These are phyloP conservation scores for Mionectes macconnelli DNA, from an alignment of 2,113 vertebrate genomes.

Conservation along the genomic window DNA sequence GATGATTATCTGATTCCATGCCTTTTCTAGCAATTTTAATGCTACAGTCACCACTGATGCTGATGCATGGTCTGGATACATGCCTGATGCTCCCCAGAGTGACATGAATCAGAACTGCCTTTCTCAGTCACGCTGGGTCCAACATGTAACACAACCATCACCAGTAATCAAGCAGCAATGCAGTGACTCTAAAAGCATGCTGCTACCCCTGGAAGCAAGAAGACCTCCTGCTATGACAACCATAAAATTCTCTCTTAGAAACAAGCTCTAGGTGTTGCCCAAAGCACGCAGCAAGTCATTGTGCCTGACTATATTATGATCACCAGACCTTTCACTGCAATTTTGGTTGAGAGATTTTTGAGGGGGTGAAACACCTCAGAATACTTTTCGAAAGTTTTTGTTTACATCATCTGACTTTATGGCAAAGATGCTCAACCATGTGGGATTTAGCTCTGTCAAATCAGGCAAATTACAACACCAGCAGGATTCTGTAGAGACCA, in stretches of 20 bases:
- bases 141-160: background rate
- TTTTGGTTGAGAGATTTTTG: background rate
- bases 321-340: background rate
- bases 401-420: background rate
- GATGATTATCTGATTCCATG: constrained; percentile 29
- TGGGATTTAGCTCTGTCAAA: background rate
- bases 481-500: background rate
- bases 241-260: background rate
- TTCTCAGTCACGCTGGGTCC: background rate
- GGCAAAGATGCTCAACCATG: background rate
- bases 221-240: background rate
- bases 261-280: background rate
- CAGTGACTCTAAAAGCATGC: background rate
- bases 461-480: background rate
- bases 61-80: background rate
- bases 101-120: background rate
- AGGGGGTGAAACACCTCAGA: background rate
- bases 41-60: background rate
- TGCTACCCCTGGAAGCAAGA: constrained; percentile 8
- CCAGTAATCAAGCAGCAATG: background rate
- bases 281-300: background rate
- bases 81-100: background rate
- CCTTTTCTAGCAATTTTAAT: constrained; percentile 6
- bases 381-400: background rate
- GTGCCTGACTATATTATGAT: background rate